Percentiles rank a stretch among this genome's conserved stretches.
phyloP scores from a whole-genome alignment of 1,140 invertebrate genomes.

The Reticulitermes speratus region DNA sequence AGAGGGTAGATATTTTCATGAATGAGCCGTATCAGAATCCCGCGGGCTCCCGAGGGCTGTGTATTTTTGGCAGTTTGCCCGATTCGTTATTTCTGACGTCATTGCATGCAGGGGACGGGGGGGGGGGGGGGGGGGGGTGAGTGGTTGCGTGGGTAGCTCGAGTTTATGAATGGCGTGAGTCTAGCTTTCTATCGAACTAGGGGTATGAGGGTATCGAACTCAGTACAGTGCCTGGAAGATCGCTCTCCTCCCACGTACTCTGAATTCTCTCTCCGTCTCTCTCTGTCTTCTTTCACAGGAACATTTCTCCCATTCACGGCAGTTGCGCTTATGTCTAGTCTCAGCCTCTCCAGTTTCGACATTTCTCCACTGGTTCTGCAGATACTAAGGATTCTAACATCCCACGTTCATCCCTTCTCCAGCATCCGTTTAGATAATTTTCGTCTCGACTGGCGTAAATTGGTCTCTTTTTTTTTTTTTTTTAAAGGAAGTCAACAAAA shows the following conservation, averaged over 20 bases:
- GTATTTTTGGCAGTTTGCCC: conserved; percentile 25
- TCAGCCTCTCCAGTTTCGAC: not conserved
- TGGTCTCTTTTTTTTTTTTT: too few species aligned
- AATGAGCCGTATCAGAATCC: not conserved
- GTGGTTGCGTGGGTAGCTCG: not conserved
- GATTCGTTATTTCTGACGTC: conserved; percentile 18
- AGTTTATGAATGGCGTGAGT: conserved; percentile 26
- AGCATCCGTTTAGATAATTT: too few species aligned
- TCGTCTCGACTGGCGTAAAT: too few species aligned
- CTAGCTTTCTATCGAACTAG: not conserved
- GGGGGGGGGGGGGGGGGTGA: not conserved
- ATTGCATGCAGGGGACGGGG: not conserved
- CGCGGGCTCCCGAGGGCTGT: not conserved
- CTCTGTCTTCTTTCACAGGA: not conserved
- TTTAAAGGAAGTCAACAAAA: too few species aligned
- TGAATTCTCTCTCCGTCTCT: not conserved
- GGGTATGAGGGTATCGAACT: conserved; percentile 23
- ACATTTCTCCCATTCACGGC: not conserved
- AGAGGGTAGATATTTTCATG: conserved; percentile 11
- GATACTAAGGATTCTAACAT: too few species aligned
- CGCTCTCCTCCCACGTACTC: not conserved
- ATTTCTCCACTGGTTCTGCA: not conserved
- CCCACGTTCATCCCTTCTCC: too few species aligned
- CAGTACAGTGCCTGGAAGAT: not conserved
- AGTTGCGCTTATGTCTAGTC: not conserved